Percentiles rank a stretch among this genome's conserved stretches.
Evolutionary conservation across 2,888 invertebrate species (phyloP).

Genomic region (Heliconius ismenius): DNA sequence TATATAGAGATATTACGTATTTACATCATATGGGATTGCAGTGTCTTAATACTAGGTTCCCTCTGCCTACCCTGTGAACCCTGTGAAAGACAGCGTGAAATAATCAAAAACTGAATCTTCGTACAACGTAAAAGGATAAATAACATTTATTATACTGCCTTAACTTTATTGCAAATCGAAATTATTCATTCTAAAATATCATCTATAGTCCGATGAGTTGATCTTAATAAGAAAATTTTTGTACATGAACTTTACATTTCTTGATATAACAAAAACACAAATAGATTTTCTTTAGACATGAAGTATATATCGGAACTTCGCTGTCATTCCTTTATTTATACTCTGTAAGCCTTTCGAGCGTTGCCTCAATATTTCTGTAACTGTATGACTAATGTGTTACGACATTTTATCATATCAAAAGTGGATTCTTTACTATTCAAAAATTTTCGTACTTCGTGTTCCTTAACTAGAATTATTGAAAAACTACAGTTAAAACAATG

Average conservation of each 20-base stretch:
- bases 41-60: no score
- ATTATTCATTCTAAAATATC: background rate
- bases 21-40: no score
- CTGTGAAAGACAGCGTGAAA: no score
- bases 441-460: background rate
- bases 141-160: background rate
- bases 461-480: background rate
- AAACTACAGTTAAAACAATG: no score
- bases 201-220: background rate
- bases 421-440: constrained; percentile 17
- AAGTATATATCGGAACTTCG: constrained; percentile 16
- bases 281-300: constrained; percentile 6
- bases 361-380: constrained; percentile 33
- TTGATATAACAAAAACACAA: constrained; percentile 1
- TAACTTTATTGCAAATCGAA: background rate
- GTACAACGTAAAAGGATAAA: background rate
- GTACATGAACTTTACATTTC: background rate
- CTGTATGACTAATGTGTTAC: constrained; percentile 33
- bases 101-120: background rate
- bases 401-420: constrained; percentile 30
- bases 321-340: constrained; percentile 33
- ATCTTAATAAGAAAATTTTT: background rate
- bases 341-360: constrained; percentile 12
- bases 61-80: no score
- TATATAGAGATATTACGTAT: no score